Percentiles rank a stretch among this genome's conserved stretches.
Evolutionary conservation across 2,888 invertebrate genomes (phyloP).

Genomic region (Hermaeophaga mercurialis): DNA sequence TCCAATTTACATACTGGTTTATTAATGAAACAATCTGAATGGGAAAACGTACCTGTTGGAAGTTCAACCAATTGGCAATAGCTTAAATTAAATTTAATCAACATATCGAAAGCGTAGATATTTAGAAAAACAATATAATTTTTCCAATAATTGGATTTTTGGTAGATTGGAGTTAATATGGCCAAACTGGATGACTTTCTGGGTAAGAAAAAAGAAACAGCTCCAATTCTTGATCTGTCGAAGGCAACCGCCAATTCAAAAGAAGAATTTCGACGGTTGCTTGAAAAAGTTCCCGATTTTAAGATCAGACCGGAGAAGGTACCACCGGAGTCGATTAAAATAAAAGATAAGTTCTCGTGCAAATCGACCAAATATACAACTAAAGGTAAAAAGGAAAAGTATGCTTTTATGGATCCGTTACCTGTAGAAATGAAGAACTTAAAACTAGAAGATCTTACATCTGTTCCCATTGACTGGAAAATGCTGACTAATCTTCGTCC

Average conservation of each 20-base stretch:
- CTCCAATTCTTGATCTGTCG: conserved; percentile 83
- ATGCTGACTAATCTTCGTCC: conserved; percentile 90
- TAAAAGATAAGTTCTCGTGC: conserved; percentile 76
- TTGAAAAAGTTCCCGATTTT: conserved; percentile 88
- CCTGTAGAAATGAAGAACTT: conserved; percentile 81
- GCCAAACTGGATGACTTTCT: conserved; percentile 83
- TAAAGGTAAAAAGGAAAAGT: conserved; percentile 67
- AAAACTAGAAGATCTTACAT: conserved; percentile 77
- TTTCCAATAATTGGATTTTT: background rate
- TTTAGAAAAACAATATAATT: background rate
- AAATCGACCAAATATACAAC: conserved; percentile 75
- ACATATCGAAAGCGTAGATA: conserved; percentile 25
- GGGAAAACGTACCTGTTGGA: conserved; percentile 56
- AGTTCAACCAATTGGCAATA: no score
- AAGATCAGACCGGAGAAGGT: conserved; percentile 88
- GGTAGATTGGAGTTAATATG: conserved; percentile 51
- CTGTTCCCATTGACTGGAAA: conserved; percentile 89
- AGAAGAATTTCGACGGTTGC: conserved; percentile 80
- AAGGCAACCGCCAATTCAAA: conserved; percentile 76
- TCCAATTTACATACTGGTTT: conserved; percentile 58
- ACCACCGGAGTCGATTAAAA: conserved; percentile 75
- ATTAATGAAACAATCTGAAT: conserved; percentile 61
- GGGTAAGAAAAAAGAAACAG: conserved; percentile 82
- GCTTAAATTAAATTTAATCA: no score
- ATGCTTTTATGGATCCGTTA: conserved; percentile 75